Conservation (phyloP, 2,888 invertebrate genomes). For the Macropis europaea region DNA sequence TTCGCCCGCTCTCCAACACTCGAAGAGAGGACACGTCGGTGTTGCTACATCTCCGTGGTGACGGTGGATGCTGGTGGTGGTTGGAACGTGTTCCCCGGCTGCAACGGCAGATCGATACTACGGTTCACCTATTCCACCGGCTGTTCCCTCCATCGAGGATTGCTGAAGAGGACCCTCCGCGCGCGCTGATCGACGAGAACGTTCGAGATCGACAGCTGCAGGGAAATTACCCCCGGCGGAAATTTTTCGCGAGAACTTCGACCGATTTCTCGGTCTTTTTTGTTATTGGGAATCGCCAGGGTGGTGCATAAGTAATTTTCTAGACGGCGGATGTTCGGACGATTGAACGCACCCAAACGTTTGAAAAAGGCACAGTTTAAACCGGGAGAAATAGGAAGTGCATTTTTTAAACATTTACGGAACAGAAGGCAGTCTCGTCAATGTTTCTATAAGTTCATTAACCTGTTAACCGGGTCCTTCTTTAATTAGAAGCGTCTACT, state of each 20-base stretch:
- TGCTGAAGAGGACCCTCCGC: too few relatives aligned
- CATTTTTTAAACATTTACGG: too few relatives aligned
- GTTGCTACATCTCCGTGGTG: constrained; percentile 23
- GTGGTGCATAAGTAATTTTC: too few relatives aligned
- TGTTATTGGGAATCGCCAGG: too few relatives aligned
- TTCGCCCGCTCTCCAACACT: neutral
- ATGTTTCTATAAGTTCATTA: too few relatives aligned
- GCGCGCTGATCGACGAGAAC: neutral
- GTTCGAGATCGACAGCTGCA: constrained; percentile 30
- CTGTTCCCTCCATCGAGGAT: constrained; percentile 3
- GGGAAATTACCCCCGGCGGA: constrained; percentile 16
- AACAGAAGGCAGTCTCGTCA: too few relatives aligned
- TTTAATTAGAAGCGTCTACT: too few relatives aligned
- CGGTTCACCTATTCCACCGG: constrained; percentile 40
- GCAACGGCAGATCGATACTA: constrained; percentile 60
- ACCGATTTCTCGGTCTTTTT: neutral
- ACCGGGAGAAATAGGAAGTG: too few relatives aligned
- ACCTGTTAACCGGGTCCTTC: too few relatives aligned
- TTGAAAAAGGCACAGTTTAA: too few relatives aligned
- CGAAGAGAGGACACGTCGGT: neutral
- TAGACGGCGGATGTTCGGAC: too few relatives aligned
- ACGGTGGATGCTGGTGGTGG: constrained; percentile 17
- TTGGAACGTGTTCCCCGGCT: constrained; percentile 18
- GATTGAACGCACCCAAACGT: too few relatives aligned
- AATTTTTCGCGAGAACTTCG: constrained; percentile 15